Conservation (phyloP, 2,888 invertebrate genomes). For the Autographa pulchrina region DNA sequence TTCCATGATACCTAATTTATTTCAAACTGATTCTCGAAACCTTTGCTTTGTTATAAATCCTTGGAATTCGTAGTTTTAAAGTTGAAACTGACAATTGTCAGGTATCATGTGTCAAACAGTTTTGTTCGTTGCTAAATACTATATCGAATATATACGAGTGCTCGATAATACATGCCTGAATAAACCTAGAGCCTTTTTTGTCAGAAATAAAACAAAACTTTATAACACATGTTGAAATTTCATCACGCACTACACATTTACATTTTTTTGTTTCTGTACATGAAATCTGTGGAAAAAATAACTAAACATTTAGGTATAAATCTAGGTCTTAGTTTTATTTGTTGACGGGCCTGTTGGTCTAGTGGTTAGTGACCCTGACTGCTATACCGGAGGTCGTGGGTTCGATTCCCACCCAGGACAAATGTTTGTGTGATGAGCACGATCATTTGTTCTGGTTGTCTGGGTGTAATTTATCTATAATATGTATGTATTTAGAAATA, state of each 20-base stretch:
- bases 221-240: background rate
- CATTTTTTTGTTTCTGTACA: background rate
- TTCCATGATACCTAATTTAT: background rate
- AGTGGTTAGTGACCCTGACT: no score
- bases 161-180: background rate
- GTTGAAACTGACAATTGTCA: background rate
- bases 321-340: no score
- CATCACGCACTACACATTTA: background rate
- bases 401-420: no score
- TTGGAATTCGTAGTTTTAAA: background rate
- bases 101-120: background rate
- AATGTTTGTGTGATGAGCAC: no score
- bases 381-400: no score
- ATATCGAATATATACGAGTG: background rate
- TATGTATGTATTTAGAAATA: no score
- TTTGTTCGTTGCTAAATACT: background rate
- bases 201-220: background rate
- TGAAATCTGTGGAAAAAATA: background rate
- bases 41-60: background rate
- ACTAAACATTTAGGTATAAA: background rate
- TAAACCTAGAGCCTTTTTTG: background rate
- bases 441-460: no score
- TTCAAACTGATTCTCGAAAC: background rate
- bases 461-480: no score
- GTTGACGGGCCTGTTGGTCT: no score